Conservation (phyloP, 2,797 vertebrate species). For the Melanotaenia pygmaea region DNA sequence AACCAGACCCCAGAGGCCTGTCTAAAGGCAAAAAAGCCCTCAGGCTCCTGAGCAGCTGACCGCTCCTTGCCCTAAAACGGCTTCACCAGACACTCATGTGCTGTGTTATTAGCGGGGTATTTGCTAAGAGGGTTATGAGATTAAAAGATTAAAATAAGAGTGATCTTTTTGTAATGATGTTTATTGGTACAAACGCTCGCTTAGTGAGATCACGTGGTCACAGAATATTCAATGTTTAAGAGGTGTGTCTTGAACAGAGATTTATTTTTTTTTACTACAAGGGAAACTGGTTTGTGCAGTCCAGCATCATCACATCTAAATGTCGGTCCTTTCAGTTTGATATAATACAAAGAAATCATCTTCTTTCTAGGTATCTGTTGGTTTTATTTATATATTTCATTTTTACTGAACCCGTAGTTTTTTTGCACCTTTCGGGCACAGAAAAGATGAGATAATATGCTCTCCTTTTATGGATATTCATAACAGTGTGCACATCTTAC, state of each 20-base stretch:
- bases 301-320: not conserved
- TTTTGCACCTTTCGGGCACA: not conserved
- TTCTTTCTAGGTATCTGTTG: not conserved
- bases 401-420: not conserved
- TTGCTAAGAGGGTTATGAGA: constrained; percentile 36
- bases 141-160: constrained; percentile 5
- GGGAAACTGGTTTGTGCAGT: constrained; percentile 44
- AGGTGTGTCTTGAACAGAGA: constrained; percentile 3
- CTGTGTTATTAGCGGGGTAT: constrained; percentile 43
- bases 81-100: constrained; percentile 3
- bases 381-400: not conserved
- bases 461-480: constrained; percentile 11
- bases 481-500: not conserved
- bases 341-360: not conserved
- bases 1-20: constrained; percentile 61
- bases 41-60: constrained; percentile 61
- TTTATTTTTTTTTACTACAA: not conserved
- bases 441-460: constrained; percentile 18
- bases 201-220: not conserved
- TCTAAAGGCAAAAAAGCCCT: constrained; percentile 64
- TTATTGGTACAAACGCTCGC: not conserved
- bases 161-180: constrained; percentile 2
- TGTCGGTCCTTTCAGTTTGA: not conserved
- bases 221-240: not conserved
- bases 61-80: constrained; percentile 37